Base-by-base conservation (phyloP, 2,797 vertebrate species). In the Pogoniulus pusillus region DNA sequence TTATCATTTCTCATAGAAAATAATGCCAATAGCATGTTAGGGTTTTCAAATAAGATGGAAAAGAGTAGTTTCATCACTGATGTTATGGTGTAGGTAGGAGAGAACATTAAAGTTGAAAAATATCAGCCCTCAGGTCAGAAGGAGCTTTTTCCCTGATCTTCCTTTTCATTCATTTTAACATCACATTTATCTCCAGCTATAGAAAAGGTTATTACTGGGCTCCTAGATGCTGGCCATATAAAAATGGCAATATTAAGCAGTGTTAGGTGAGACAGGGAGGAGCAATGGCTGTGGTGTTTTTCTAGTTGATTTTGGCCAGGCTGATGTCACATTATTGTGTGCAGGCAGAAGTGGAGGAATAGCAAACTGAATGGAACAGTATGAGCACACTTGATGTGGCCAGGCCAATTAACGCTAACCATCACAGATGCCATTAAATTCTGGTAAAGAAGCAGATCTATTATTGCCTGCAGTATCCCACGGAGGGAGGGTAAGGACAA, bases 21-120 rank as follows among this genome's bases (percentile, higher is more conserved):
- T 70, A 92, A 89, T 85, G 43, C 59, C 82, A 78, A 78, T 90
- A 91, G 72, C 30, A 53, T 70, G 59, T 93, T 92, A 91, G 69
- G 5, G 32, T 83, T 96, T 96, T 95, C 91, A 92, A 81, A 95
- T 89, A 93, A 93, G 93, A 90, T 78, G 79, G 75, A 92, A 80
- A 92, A 93, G 90, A 82, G 90, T 89, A 93, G 88, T 91, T 94
- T 95, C 79, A 92, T 86, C 93, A 64, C 62, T 90, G 81, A 85
- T 82, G 62, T 85, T 95, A 89, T 57, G 83, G 86, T 82, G 47
- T 66, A 95, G 81, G 90, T 89, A 90, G 91, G 80, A 86, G 83
- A 92, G 85, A 90, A 93, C 66, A 90, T 94, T 93, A 95, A 92
- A 87, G 72, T 78, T 95, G 93, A 96, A 94, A 96, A 94, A 94